Conservation (phyloP, 2,113 vertebrate species). For the Dasyornis broadbenti region DNA sequence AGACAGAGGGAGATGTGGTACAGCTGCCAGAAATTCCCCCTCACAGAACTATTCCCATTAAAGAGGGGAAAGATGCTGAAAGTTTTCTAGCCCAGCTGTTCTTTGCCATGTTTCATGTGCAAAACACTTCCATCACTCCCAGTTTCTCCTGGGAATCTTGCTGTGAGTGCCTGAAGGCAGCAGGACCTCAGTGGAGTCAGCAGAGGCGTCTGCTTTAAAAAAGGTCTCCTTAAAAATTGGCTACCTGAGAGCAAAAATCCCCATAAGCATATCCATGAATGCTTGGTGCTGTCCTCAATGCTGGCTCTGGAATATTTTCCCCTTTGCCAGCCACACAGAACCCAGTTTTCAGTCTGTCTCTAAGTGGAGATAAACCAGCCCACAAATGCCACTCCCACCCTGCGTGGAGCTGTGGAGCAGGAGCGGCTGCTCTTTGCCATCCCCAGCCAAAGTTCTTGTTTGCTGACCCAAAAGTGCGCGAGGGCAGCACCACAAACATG, state of each 20-base stretch:
- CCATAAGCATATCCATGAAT: fast-evolving
- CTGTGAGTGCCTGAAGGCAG: background rate
- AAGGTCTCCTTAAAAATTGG: background rate
- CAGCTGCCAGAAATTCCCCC: constrained; percentile 7
- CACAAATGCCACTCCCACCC: background rate
- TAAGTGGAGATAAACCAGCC: background rate
- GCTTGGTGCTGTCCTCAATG: background rate
- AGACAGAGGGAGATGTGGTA: background rate
- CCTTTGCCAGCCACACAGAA: background rate
- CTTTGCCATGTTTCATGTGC: background rate
- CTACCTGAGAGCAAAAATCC: background rate
- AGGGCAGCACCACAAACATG: background rate
- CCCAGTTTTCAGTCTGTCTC: background rate
- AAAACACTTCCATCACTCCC: background rate
- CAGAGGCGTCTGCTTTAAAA: background rate
- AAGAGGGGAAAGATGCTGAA: background rate
- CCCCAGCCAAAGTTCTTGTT: background rate
- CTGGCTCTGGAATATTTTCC: background rate
- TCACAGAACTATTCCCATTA: background rate
- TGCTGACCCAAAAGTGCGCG: background rate
- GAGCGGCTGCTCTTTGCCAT: background rate
- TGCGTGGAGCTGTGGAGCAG: background rate
- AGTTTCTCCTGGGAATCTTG: background rate
- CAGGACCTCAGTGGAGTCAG: background rate
- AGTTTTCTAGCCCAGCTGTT: background rate